phyloP scores from a whole-genome alignment of 2,888 invertebrate species.

The Incurvaria masculella region DNA sequence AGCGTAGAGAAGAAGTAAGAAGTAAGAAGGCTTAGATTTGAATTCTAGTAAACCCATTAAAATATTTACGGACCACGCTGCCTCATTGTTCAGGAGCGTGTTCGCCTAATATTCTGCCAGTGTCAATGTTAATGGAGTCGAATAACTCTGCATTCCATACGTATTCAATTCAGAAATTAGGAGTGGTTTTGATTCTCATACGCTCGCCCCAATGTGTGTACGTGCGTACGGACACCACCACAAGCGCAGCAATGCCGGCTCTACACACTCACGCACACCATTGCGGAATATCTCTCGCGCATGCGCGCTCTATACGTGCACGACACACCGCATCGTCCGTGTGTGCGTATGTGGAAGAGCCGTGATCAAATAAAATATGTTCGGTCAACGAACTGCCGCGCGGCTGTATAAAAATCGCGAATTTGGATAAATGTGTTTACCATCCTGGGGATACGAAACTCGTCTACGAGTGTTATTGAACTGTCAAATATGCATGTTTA shows the following conservation, averaged over 20 bases:
- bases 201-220: not conserved
- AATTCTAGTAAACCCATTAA: too few species aligned
- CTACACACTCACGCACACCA: not conserved
- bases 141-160: too few species aligned
- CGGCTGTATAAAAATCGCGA: conserved; percentile 56
- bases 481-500: conserved; percentile 16
- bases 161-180: not conserved
- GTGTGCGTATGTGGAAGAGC: conserved; percentile 54
- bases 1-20: too few species aligned
- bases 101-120: too few species aligned
- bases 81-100: too few species aligned
- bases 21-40: too few species aligned
- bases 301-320: conserved; percentile 33
- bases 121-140: too few species aligned
- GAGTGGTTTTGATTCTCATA: not conserved
- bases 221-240: not conserved
- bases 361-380: conserved; percentile 59
- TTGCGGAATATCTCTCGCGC: too few species aligned
- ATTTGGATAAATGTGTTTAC: not conserved
- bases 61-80: too few species aligned
- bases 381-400: conserved; percentile 53
- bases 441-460: too few species aligned
- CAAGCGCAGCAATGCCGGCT: too few species aligned
- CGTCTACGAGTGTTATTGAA: conserved; percentile 28
- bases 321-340: conserved; percentile 28